Evolutionary conservation across 2,113 vertebrate species (phyloP).

Genomic region (Xiphophorus hellerii): DNA sequence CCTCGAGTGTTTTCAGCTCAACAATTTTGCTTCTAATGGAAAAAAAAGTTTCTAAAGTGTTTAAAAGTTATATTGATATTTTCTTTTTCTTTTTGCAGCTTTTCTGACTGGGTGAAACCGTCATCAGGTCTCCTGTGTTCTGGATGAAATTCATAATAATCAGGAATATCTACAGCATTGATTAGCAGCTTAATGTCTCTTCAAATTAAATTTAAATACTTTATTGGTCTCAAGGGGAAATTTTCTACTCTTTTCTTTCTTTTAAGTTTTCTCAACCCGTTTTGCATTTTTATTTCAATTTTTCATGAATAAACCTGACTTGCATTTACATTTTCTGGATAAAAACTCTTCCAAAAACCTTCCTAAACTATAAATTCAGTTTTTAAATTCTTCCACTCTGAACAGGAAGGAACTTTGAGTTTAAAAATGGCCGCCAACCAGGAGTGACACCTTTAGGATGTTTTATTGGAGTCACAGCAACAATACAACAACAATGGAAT

Average conservation of each 20-base stretch:
- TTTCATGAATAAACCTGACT: neutral
- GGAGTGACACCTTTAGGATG: neutral
- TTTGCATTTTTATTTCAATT: neutral
- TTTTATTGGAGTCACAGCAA: conserved; percentile 65
- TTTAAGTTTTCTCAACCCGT: neutral
- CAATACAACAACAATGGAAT: conserved; percentile 37
- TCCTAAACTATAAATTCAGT: neutral
- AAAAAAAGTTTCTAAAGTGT: too few species aligned
- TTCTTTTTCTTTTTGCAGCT: neutral
- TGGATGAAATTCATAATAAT: neutral
- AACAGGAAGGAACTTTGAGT: too few species aligned
- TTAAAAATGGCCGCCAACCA: neutral
- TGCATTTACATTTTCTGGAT: neutral
- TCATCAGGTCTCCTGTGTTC: neutral
- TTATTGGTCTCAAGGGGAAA: too few species aligned
- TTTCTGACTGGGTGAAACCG: neutral
- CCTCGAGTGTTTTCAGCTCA: too few species aligned
- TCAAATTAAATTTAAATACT: neutral
- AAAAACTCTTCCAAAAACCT: neutral
- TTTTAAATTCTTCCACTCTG: too few species aligned
- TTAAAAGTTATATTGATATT: neutral
- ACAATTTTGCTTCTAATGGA: too few species aligned
- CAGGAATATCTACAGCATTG: neutral
- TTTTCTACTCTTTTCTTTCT: too few species aligned
- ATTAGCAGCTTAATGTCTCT: neutral